Evolutionary conservation across 1,140 invertebrate genomes (phyloP).

Genomic region (Glossosoma conforme): DNA sequence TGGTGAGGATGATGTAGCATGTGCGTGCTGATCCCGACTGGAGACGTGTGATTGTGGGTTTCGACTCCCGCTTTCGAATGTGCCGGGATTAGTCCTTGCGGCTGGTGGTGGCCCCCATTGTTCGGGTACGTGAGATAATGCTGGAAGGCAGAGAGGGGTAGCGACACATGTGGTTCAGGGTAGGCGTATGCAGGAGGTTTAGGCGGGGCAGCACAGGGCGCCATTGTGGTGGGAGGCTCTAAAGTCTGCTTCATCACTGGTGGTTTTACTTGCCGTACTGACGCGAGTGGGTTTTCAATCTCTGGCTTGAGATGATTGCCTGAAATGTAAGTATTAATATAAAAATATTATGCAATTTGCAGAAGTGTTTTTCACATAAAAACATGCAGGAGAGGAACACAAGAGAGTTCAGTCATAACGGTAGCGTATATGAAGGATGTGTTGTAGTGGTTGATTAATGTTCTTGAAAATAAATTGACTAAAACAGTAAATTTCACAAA

Average conservation of each 20-base stretch:
- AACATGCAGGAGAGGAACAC: too few relatives aligned
- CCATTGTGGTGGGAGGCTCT: neutral
- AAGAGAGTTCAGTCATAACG: too few relatives aligned
- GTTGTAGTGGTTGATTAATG: too few relatives aligned
- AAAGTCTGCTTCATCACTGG: neutral
- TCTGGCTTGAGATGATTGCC: conserved; percentile 5
- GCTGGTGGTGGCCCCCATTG: conserved; percentile 13
- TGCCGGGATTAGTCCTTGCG: conserved; percentile 1
- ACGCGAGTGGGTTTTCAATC: neutral
- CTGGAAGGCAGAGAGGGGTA: conserved; percentile 21
- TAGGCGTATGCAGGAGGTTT: conserved; percentile 15
- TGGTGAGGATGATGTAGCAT: conserved; percentile 16
- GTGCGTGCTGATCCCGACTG: conserved; percentile 7
- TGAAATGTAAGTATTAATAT: too few relatives aligned
- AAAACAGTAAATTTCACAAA: too few relatives aligned
- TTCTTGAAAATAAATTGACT: too few relatives aligned
- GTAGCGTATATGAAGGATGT: too few relatives aligned
- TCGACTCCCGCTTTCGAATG: conserved; percentile 14
- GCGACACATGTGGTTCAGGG: conserved; percentile 8
- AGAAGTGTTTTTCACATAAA: too few relatives aligned
- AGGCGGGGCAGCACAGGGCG: conserved; percentile 6
- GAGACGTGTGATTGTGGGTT: conserved; percentile 11
- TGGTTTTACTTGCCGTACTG: neutral
- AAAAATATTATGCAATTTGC: too few relatives aligned
- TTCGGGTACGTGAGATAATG: conserved; percentile 21